Evolutionary conservation across 2,888 invertebrate species (phyloP), one percentile per base, ranked within the genome.

Genomic region (Deilephila porcellus): DNA sequence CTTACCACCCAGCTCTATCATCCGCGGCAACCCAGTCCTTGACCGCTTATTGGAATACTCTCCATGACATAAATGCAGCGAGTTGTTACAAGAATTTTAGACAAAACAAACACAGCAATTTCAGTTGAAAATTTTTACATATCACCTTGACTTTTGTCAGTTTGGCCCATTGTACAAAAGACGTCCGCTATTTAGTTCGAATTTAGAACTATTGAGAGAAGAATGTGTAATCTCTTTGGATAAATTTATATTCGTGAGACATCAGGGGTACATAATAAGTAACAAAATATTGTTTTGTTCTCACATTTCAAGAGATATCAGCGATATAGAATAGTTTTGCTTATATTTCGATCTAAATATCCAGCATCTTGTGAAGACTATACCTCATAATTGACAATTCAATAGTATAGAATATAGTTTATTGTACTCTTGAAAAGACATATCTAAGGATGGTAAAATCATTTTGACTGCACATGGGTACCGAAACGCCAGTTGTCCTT

Each of bases 121-220:
- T 67, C 52, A 52, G 52, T 45, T 52, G 4, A 52, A 67, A 67
- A 67, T 25, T 25, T 52, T 67, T 25, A 52, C 20, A 2, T 17
- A 17, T 52, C 67, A 67, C 45, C 4, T 64, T 67, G 67, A 67
- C 67, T 67, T 67, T 67, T 67, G 67, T n/a, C 67, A 67, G 45
- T 45, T 45, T 45, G 17, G 19, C n/a, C n/a, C 29, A 60, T 60
- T 11, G 25, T 60, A 67, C 25, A 52, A 67, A 52, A 67, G 52
- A 67, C 25, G 67, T 5, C 45, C 52, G 67, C 37, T 37, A 25
- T 52, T 52, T 6, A 5, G 25, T 67, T 67, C 17, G 52, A 67
- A 67, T 67, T 67, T 67, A 67, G 67, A 67, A 67, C 45, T 45
- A 7, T 52, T 25, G 6, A 67, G 45, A 67, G 67, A 67, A 67